These are phyloP conservation scores for Ptychadena robeensis DNA, from an alignment of 2,797 vertebrate species.

Conservation along the genomic window DNA sequence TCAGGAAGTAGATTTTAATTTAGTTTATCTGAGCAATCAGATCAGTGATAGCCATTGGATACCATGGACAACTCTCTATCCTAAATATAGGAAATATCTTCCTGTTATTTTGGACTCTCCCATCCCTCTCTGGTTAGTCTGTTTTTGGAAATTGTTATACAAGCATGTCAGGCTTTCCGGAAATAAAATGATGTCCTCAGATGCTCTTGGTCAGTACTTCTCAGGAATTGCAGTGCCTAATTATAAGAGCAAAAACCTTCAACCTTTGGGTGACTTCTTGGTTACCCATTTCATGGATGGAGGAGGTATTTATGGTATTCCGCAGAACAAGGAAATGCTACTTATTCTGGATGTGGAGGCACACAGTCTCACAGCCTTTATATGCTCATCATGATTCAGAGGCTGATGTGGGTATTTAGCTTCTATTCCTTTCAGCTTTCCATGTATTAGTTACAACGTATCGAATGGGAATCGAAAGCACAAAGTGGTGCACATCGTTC, in stretches of 20 bases:
- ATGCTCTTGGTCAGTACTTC: constrained; percentile 2
- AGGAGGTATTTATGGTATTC: not conserved
- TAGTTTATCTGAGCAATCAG: no score
- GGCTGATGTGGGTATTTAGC: no score
- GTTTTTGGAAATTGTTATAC: constrained; percentile 38
- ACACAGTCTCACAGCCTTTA: no score
- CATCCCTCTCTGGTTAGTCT: not conserved
- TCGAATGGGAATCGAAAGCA: no score
- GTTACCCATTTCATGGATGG: not conserved
- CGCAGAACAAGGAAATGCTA: not conserved
- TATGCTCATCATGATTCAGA: no score
- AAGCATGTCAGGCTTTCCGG: constrained; percentile 19
- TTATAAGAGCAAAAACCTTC: not conserved
- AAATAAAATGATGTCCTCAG: constrained; percentile 52
- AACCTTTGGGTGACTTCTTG: not conserved
- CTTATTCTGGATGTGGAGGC: not conserved
- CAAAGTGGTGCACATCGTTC: no score
- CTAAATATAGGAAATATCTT: constrained; percentile 44
- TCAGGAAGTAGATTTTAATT: not conserved
- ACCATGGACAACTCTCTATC: not conserved
- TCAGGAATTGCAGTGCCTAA: not conserved
- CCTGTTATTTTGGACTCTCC: not conserved
- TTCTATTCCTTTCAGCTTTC: no score
- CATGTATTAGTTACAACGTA: no score
- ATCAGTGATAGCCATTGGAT: not conserved